phyloP scores from a whole-genome alignment of 2,888 invertebrate genomes.

The Rhopalosiphum nymphaeae region DNA sequence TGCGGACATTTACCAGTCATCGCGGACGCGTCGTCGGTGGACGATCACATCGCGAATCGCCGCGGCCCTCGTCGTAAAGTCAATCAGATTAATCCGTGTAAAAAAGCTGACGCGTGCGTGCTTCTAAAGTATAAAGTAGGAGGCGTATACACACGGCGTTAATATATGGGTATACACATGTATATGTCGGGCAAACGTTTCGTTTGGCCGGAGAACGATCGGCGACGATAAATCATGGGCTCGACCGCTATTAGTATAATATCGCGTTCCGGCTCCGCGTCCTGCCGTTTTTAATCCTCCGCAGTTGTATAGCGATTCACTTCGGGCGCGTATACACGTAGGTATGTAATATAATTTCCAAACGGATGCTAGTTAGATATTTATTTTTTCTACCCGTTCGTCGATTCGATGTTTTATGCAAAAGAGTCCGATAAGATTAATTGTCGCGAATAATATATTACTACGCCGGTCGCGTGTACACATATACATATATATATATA shows the following conservation, averaged over 20 bases:
- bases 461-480: not conserved
- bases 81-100: not conserved
- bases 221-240: slow-evolving; percentile 45
- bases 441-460: slow-evolving; percentile 28
- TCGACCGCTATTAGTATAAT: not conserved
- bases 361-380: slow-evolving; percentile 18
- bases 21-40: too few relatives aligned
- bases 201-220: not conserved
- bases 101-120: not conserved
- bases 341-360: not conserved
- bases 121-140: not conserved
- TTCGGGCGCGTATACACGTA: not conserved
- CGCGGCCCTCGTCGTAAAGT: not conserved
- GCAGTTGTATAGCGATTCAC: not conserved
- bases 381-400: not conserved
- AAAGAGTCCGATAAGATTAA: slow-evolving; percentile 45
- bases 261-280: not conserved
- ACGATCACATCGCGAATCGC: not conserved
- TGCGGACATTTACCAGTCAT: too few relatives aligned
- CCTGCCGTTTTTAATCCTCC: slow-evolving; percentile 10
- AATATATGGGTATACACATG: not conserved
- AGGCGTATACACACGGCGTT: not conserved
- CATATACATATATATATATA: not conserved
- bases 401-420: slow-evolving; percentile 1
- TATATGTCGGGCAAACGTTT: not conserved